Evolutionary conservation across 2,888 invertebrate species (phyloP), one percentile per base, ranked within the genome.

Genomic region (Archaeoteleia sp.): DNA sequence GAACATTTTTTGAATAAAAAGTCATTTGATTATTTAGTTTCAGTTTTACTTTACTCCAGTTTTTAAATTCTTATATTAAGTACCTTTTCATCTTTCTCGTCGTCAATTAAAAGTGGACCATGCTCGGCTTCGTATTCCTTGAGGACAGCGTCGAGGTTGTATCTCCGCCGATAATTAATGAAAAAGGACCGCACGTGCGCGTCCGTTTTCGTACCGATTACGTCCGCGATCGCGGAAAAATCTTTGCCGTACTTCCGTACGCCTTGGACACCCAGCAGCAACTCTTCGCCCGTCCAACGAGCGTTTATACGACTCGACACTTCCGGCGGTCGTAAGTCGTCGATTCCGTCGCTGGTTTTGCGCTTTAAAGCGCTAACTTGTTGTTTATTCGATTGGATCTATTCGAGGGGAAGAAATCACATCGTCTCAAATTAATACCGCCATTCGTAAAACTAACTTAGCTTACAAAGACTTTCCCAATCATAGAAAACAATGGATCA

Each of bases 371-470:
- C 90, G 80, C 96, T 95, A 72, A 97, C 90, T 79, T 92, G 91
- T 85, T 97, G 97, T 82, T 97, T 97, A 86, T 97, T 96, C 75
- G 93, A 93, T 86, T 98, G 98, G 55, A 98, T 96, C 97, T 97
- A 86, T 12, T 9, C 20, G 30, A n/a, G 3, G 6, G 17, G 25
- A 25, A 51, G 35, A 13, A 58, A 39, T 42, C 15, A n/a, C 8
- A 37, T n/a, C n/a, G n/a, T n/a, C n/a, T n/a, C n/a, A 14, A 46
- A 13, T 12, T 29, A 29, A n/a, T 29, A 29, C 29, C 29, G 8
- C 9, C 9, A 29, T n/a, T n/a, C n/a, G n/a, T n/a, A n/a, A n/a
- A n/a, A n/a, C n/a, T n/a, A n/a, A n/a, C n/a, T n/a, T n/a, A n/a
- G n/a, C n/a, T n/a, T n/a, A n/a, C n/a, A n/a, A n/a, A n/a, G n/a